These are phyloP conservation scores for Himalopsyche anomala DNA, from an alignment of 2,888 invertebrate species.

Conservation along the genomic window DNA sequence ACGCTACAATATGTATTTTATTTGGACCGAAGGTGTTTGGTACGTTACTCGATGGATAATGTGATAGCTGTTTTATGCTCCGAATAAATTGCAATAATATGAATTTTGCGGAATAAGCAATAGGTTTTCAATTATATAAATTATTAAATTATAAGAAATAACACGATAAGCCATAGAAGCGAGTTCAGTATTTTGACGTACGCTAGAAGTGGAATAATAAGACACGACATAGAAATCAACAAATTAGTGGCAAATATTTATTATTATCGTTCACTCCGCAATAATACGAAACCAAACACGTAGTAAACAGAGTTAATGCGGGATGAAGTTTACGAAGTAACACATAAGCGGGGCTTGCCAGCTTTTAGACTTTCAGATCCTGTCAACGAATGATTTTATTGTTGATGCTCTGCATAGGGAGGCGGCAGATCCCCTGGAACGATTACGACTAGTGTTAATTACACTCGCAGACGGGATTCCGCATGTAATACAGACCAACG, in stretches of 20 bases:
- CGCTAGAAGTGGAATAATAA: no score
- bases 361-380: not conserved
- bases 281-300: slow-evolving; percentile 5
- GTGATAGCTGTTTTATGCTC: no score
- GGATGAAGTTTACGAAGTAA: slow-evolving; percentile 4
- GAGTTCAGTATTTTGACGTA: no score
- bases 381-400: not conserved
- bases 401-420: not conserved
- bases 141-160: no score
- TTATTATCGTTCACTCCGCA: not conserved
- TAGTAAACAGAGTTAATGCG: not conserved
- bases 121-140: no score
- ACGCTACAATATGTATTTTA: no score
- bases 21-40: no score
- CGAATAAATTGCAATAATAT: no score
- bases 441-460: not conserved
- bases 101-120: no score
- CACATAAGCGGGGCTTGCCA: not conserved
- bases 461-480: not conserved
- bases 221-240: not conserved
- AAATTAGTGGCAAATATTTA: not conserved
- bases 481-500: not conserved
- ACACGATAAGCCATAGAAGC: no score
- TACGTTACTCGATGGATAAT: no score
- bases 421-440: not conserved